Evolutionary conservation across 35 echinoderm and acorn worm genomes (phyloP), one percentile per base, ranked within the genome.

Genomic region (Heliocidaris erythrogramma): DNA sequence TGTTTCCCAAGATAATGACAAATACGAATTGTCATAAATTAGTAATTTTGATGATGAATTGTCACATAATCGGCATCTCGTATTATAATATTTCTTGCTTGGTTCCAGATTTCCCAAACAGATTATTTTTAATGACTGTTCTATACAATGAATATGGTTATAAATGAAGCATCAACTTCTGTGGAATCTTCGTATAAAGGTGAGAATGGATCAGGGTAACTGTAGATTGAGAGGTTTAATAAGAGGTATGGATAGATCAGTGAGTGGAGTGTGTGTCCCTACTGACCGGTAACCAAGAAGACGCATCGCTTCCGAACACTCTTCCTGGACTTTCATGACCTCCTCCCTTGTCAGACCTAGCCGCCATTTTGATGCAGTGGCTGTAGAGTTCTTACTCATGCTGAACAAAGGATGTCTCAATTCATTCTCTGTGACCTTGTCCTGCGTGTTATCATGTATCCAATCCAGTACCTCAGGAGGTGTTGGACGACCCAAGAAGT

Each of bases 291-390:
- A 99, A 18, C 98, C 98, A 16, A 99, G 88, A 30, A 95, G 52
- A 47, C 88, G 31, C 98, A 99, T 99, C 7, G 96, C 95, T 59
- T 97, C 95, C 7, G 93, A 86, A 92, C 98, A 99, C 31, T 96
- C 95, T 31, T 94, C 48, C 61, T 99, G 97, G 17, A 99, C 94
- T 2, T 90, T 59, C 7, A 97, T 48, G 0, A 97, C 96, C 30
- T 99, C 96, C 27, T 97, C 49, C 1, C 96, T 49, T 12, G 91
- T 78, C 48, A 99, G 92, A 32, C 49, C 48, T 1, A 89, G 32
- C n/a, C 98, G 86, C 98, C 98, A 99, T 32, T 56, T 96, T 16
- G 95, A 96, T 17, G 98, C 94, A 8, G 98, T 96, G 30, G 18
- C 52, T 14, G 97, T 31, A 17, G 98, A 97, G 47, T 99, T 99